Conservation (phyloP, 1,140 invertebrate species). For the Sesamia nonagrioides region DNA sequence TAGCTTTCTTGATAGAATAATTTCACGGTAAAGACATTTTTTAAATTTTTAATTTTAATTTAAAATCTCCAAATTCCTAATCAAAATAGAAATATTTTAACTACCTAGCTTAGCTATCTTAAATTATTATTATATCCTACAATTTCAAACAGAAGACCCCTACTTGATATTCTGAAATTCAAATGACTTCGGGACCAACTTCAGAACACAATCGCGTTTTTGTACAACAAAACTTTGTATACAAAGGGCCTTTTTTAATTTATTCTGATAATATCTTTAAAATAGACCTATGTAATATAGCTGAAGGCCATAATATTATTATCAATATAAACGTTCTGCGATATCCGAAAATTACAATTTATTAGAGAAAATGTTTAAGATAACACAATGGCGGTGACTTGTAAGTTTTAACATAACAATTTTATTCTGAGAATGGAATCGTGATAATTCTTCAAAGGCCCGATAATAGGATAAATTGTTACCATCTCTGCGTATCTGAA, state of each 20-base stretch:
- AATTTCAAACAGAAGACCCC: constrained; percentile 61
- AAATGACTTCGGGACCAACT: constrained; percentile 81
- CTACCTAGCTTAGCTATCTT: constrained; percentile 62
- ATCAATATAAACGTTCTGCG: neutral
- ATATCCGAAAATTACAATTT: constrained; percentile 30
- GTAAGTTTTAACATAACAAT: constrained; percentile 43
- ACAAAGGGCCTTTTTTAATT: constrained; percentile 78
- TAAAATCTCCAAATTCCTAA: neutral
- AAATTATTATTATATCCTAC: constrained; percentile 64
- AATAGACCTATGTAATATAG: constrained; percentile 35
- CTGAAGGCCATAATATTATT: neutral
- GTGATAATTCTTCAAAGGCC: constrained; percentile 27
- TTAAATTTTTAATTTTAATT: too few relatives aligned
- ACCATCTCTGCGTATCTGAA: constrained; percentile 41
- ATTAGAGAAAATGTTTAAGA: constrained; percentile 35
- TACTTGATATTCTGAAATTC: constrained; percentile 81
- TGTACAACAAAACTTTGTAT: constrained; percentile 73
- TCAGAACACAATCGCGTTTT: constrained; percentile 77
- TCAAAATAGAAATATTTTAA: constrained; percentile 35
- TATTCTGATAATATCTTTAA: constrained; percentile 61
- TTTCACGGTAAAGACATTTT: too few relatives aligned
- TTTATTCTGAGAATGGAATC: constrained; percentile 43
- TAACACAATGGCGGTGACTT: constrained; percentile 19
- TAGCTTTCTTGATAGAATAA: too few relatives aligned
- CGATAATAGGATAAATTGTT: constrained; percentile 48